Evolutionary conservation across 2,888 invertebrate species (phyloP).

Genomic region (Ischnus inquisitorius): DNA sequence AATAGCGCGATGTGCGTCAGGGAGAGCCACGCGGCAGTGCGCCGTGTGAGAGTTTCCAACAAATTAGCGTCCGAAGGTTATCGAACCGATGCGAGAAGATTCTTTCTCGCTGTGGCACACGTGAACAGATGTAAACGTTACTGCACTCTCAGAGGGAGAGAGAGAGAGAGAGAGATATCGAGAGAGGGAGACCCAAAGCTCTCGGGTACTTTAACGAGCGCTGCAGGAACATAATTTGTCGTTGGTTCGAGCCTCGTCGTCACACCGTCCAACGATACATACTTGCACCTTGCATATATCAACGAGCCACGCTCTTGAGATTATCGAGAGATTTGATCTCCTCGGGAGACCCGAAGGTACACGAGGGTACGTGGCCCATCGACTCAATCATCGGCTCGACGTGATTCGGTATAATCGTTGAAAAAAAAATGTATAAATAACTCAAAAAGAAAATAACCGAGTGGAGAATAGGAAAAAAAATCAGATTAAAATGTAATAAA

Average conservation of each 20-base stretch:
- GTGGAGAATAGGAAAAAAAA: not conserved
- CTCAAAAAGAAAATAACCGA: not conserved
- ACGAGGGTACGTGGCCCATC: not conserved
- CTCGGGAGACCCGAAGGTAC: conserved; percentile 6
- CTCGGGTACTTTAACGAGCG: conserved; percentile 42
- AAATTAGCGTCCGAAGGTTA: conserved; percentile 64
- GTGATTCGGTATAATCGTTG: conserved; percentile 38
- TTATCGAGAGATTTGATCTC: conserved; percentile 27
- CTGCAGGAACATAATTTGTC: conserved; percentile 55
- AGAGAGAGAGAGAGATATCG: too few species aligned
- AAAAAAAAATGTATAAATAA: conserved; percentile 15
- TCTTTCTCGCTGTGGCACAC: not conserved
- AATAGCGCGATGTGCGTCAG: not conserved
- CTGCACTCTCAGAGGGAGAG: not conserved
- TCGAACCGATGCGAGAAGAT: conserved; percentile 56
- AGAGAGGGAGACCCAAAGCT: not conserved
- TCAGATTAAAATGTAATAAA: too few species aligned
- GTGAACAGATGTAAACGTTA: not conserved
- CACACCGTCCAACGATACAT: conserved; percentile 15
- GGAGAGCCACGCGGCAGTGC: not conserved
- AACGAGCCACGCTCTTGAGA: conserved; percentile 2
- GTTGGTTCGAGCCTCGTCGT: conserved; percentile 13
- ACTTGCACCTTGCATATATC: conserved; percentile 2
- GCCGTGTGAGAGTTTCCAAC: conserved; percentile 20
- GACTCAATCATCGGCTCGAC: conserved; percentile 32